Evolutionary conservation across 2,113 vertebrate genomes (phyloP).

Genomic region (Hucho hucho): DNA sequence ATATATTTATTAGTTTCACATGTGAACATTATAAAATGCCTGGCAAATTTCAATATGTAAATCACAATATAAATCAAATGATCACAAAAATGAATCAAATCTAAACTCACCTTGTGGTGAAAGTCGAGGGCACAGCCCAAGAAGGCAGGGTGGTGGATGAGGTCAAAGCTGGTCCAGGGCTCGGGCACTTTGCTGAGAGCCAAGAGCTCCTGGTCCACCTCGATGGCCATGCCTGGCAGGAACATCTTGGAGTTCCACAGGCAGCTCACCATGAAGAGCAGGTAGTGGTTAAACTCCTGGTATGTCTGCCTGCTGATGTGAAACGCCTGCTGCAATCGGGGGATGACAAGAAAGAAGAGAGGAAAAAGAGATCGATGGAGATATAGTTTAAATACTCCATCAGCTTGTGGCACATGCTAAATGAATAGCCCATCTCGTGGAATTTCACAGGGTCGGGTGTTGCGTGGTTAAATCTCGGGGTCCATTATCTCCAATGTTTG

Average conservation of each 20-base stretch:
- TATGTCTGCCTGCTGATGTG: conserved; percentile 81
- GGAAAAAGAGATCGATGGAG: not conserved
- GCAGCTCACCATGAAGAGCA: conserved; percentile 83
- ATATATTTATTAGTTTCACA: too few species aligned
- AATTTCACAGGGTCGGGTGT: not conserved
- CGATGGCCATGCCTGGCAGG: conserved; percentile 66
- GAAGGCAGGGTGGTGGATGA: conserved; percentile 87
- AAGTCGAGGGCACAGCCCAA: conserved; percentile 79
- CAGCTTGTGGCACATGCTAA: not conserved
- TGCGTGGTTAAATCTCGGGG: not conserved
- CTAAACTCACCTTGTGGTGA: conserved; percentile 74
- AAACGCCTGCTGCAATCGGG: conserved; percentile 61
- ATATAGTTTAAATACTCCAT: not conserved
- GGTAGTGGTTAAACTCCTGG: conserved; percentile 84
- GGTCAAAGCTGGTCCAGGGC: conserved; percentile 74
- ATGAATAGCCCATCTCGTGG: not conserved
- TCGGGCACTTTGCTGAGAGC: conserved; percentile 66
- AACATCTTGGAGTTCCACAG: conserved; percentile 86
- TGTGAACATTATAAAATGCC: too few species aligned
- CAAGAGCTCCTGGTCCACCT: conserved; percentile 73
- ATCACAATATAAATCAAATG: not conserved
- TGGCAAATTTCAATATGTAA: too few species aligned
- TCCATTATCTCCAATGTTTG: conserved; percentile 10
- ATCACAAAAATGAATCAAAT: not conserved
- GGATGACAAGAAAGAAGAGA: conserved; percentile 1